Conservation (phyloP, 2,113 vertebrate species). For the Tragelaphus imberbis region DNA sequence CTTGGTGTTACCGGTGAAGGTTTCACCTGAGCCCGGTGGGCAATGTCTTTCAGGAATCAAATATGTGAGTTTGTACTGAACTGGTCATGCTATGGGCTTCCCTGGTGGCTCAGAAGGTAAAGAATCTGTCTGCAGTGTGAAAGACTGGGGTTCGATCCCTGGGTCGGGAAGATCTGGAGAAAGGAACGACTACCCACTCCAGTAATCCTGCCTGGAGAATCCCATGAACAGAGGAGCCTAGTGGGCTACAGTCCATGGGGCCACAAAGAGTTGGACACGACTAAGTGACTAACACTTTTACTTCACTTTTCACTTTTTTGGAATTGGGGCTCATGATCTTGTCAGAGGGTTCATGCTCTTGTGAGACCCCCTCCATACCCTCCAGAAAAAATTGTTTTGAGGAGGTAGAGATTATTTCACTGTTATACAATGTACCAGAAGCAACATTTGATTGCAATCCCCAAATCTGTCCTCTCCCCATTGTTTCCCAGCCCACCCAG, state of each 20-base stretch:
- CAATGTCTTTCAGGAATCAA: not conserved
- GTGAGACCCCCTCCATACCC: not conserved
- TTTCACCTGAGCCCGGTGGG: not conserved
- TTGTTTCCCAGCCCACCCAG: not conserved
- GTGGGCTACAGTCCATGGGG: not conserved
- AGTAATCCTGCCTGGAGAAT: not conserved
- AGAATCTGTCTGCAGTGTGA: not conserved
- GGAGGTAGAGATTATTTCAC: not conserved
- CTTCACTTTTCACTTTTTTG: not conserved
- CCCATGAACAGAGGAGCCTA: not conserved
- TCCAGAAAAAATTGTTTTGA: not conserved
- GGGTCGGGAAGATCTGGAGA: not conserved
- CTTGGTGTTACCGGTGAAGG: not conserved
- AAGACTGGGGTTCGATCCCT: not conserved
- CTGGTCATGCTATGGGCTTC: not conserved
- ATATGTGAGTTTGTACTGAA: no score
- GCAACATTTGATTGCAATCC: not conserved
- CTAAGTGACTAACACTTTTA: not conserved
- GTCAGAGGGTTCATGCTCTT: not conserved
- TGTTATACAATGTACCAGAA: not conserved
- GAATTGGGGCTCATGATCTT: not conserved
- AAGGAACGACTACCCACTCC: not conserved
- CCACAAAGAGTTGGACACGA: fast-evolving
- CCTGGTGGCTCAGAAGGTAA: not conserved
- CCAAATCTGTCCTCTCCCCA: not conserved